phyloP scores from a whole-genome alignment of 2,888 invertebrate genomes.

The Malthinus flaveolus region DNA sequence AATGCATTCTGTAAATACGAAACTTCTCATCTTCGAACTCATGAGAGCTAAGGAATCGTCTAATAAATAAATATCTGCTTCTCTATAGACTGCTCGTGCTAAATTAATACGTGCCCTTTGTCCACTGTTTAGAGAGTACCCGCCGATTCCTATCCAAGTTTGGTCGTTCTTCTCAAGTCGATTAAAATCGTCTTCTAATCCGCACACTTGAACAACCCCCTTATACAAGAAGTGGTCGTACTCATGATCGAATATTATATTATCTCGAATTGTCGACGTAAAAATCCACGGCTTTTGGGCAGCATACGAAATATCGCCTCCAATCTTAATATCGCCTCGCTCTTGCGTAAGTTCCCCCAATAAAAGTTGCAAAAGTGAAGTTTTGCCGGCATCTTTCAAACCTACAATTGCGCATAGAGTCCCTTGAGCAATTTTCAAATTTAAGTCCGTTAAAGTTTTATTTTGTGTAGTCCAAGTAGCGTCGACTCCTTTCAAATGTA shows the following conservation, averaged over 20 bases:
- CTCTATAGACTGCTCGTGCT: slow-evolving; percentile 75
- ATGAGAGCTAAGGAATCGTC: slow-evolving; percentile 84
- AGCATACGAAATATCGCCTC: slow-evolving; percentile 63
- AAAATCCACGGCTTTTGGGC: slow-evolving; percentile 72
- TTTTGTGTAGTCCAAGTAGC: background rate
- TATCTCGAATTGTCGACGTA: slow-evolving; percentile 63
- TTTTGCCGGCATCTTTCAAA: slow-evolving; percentile 87
- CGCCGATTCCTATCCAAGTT: slow-evolving; percentile 68
- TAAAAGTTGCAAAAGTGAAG: slow-evolving; percentile 53
- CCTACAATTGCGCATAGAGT: slow-evolving; percentile 76
- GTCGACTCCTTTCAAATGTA: slow-evolving; percentile 3
- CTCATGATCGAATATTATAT: slow-evolving; percentile 67
- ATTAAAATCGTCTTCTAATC: slow-evolving; percentile 66
- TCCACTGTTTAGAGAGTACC: slow-evolving; percentile 77
- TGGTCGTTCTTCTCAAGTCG: slow-evolving; percentile 60
- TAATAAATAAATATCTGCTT: slow-evolving; percentile 75
- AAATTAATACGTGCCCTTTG: slow-evolving; percentile 80
- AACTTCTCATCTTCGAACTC: slow-evolving; percentile 74
- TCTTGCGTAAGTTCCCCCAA: slow-evolving; percentile 62
- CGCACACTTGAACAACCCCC: slow-evolving; percentile 62
- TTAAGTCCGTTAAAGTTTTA: slow-evolving; percentile 46
- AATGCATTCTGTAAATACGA: slow-evolving; percentile 76
- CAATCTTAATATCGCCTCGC: slow-evolving; percentile 58
- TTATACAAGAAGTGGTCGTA: slow-evolving; percentile 55
- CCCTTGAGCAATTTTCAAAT: slow-evolving; percentile 55